A percentile compares a stretch with the other conserved stretches of the same genome.
phyloP scores from a whole-genome alignment of 2,888 invertebrate species.

The Nomada fabriciana region DNA sequence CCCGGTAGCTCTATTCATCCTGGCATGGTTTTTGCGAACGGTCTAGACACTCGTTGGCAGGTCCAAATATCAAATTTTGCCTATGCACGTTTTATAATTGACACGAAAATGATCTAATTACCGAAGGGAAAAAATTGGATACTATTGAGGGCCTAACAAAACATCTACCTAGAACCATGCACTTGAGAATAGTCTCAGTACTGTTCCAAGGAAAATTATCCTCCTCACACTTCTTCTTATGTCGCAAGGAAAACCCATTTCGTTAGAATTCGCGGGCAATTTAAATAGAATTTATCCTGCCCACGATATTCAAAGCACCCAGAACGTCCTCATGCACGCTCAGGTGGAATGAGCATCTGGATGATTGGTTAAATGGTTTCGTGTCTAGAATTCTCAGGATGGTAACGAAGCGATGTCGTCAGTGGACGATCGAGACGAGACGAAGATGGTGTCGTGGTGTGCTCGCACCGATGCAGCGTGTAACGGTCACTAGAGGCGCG shows the following conservation, averaged over 20 bases:
- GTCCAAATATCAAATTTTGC: conserved; percentile 19
- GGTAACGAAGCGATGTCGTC: conserved; percentile 77
- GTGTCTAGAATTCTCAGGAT: conserved; percentile 49
- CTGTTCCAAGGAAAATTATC: too few species aligned
- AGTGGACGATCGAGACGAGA: conserved; percentile 56
- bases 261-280: not conserved
- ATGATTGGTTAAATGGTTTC: conserved; percentile 11
- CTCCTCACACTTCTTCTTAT: too few species aligned
- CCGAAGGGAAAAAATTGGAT: not conserved
- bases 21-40: conserved; percentile 9
- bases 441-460: conserved; percentile 38
- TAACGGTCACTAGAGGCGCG: conserved; percentile 78
- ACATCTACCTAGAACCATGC: too few species aligned
- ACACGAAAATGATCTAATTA: not conserved
- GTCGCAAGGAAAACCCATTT: not conserved
- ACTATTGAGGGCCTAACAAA: not conserved
- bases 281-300: not conserved
- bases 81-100: not conserved
- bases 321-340: not conserved
- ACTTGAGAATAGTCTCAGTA: too few species aligned
- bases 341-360: not conserved
- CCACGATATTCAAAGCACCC: not conserved
- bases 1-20: conserved; percentile 21
- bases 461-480: conserved; percentile 53
- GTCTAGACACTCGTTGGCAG: conserved; percentile 10